Percentiles rank a stretch among this genome's conserved stretches.
Evolutionary conservation across 2,888 invertebrate genomes (phyloP).

Genomic region (Calliopum simillimum): DNA sequence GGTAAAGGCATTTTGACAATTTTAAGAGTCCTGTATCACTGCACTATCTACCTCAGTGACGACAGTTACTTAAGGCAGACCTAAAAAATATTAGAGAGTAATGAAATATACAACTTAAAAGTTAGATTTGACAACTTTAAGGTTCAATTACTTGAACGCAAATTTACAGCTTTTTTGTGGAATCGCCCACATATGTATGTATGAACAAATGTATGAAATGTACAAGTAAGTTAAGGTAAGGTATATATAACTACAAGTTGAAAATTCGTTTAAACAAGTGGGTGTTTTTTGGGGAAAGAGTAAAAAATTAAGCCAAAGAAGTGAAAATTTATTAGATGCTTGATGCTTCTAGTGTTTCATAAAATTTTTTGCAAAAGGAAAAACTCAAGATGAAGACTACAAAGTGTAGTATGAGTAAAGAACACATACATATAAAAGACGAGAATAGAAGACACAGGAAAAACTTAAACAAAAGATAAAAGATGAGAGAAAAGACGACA

Average conservation of each 20-base stretch:
- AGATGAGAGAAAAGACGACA: neutral
- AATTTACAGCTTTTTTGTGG: no score
- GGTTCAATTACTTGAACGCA: no score
- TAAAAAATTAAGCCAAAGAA: neutral
- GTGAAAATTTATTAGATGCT: neutral
- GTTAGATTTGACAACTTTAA: no score
- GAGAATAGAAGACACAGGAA: neutral
- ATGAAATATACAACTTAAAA: no score
- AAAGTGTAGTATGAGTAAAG: neutral
- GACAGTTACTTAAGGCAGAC: no score
- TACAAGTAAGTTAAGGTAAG: no score
- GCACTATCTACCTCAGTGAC: no score
- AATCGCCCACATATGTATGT: no score
- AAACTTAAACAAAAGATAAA: conserved; percentile 1
- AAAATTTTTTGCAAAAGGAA: neutral
- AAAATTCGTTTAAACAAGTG: neutral
- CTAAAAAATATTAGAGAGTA: no score
- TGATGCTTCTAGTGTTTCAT: conserved; percentile 13
- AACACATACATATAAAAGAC: neutral
- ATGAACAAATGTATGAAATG: no score
- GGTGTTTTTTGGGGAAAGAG: neutral
- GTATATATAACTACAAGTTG: neutral
- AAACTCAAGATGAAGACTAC: neutral
- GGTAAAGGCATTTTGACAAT: no score
- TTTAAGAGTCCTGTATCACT: no score